A percentile compares a stretch with the other conserved stretches of the same genome.
phyloP scores from a whole-genome alignment of 2,888 invertebrate genomes.

The Rhopalosiphum nymphaeae region DNA sequence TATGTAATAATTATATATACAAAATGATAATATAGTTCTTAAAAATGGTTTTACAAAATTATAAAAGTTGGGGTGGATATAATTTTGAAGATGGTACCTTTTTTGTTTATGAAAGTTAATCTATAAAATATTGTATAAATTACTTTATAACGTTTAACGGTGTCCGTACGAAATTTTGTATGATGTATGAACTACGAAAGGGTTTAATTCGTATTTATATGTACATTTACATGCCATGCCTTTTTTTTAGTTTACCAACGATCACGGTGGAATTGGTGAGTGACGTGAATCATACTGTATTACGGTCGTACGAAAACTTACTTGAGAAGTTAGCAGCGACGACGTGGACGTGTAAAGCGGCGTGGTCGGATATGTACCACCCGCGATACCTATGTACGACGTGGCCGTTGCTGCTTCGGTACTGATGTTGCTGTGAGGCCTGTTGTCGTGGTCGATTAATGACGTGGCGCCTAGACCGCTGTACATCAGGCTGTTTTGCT shows the following conservation, averaged over 20 bases:
- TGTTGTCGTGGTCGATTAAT: slow-evolving; percentile 58
- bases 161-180: not conserved
- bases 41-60: too few relatives aligned
- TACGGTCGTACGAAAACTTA: slow-evolving; percentile 54
- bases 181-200: not conserved
- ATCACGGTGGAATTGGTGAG: not conserved
- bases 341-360: slow-evolving; percentile 66
- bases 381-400: slow-evolving; percentile 65
- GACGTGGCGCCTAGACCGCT: slow-evolving; percentile 53
- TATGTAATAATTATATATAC: too few relatives aligned
- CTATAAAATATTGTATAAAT: not conserved
- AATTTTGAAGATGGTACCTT: not conserved
- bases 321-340: slow-evolving; percentile 67
- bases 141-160: not conserved
- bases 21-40: too few relatives aligned
- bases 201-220: not conserved
- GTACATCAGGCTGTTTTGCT: slow-evolving; percentile 60
- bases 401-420: slow-evolving; percentile 61
- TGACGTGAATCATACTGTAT: not conserved
- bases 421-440: slow-evolving; percentile 60
- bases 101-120: not conserved
- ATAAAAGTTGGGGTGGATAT: not conserved
- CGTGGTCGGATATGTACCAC: slow-evolving; percentile 65
- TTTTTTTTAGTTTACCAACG: not conserved
- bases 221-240: not conserved